Percentiles rank a stretch among this genome's conserved stretches.
These are phyloP conservation scores for Odontophorus gujanensis DNA, from an alignment of 2,113 vertebrate genomes.

Conservation along the genomic window DNA sequence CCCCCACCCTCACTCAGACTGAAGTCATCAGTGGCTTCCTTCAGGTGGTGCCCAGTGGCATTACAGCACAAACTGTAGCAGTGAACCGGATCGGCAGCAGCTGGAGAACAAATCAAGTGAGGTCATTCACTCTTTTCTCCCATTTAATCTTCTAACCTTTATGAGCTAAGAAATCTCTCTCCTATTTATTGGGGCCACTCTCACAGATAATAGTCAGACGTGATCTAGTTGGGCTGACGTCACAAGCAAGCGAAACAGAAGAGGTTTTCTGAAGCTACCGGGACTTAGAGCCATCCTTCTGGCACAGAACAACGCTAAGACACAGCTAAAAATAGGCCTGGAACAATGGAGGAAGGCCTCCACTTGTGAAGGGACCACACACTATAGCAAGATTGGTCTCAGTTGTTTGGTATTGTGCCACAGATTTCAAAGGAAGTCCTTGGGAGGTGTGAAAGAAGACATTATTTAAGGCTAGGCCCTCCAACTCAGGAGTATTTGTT, in stretches of 20 bases:
- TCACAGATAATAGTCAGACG: neutral
- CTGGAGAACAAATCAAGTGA: neutral
- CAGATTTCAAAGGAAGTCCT: neutral
- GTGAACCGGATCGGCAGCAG: neutral
- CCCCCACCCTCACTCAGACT: accelerated
- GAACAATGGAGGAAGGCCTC: neutral
- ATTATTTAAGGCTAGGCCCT: neutral
- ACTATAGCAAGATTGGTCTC: neutral
- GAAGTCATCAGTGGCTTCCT: neutral
- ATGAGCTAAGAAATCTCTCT: neutral
- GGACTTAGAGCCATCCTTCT: neutral
- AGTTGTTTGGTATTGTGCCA: neutral
- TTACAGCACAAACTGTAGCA: neutral
- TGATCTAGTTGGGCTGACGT: accelerated
- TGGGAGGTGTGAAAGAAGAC: neutral
- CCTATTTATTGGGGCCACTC: accelerated
- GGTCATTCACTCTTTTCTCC: neutral
- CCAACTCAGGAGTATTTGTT: neutral
- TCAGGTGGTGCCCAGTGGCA: neutral
- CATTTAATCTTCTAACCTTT: neutral
- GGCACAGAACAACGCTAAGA: neutral
- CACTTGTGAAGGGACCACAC: neutral
- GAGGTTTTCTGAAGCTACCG: neutral
- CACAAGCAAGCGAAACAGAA: neutral
- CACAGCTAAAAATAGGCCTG: accelerated